Evolutionary conservation across 2,888 invertebrate species (phyloP).

Genomic region (Coremacera marginata): DNA sequence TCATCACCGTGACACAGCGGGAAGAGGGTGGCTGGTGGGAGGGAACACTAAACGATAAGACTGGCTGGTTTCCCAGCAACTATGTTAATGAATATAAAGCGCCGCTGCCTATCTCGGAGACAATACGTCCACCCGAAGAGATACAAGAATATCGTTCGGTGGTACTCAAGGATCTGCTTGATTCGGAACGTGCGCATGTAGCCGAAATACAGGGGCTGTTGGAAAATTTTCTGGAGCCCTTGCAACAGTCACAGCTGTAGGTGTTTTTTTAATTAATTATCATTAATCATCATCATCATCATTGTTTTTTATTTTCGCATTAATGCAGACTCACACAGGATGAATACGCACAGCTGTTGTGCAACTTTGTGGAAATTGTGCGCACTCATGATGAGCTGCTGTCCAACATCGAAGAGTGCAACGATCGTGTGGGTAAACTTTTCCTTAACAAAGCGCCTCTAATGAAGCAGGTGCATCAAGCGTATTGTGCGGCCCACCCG

Average conservation of each 20-base stretch:
- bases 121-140: constrained; percentile 77
- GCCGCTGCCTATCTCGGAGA: constrained; percentile 73
- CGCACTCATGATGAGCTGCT: constrained; percentile 87
- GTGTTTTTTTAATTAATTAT: constrained; percentile 56
- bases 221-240: constrained; percentile 87
- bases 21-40: constrained; percentile 99
- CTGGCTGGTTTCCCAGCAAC: constrained; percentile 99
- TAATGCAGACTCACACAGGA: constrained; percentile 79
- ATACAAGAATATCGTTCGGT: constrained; percentile 85
- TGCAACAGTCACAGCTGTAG: constrained; percentile 89
- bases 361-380: constrained; percentile 90
- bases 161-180: constrained; percentile 89
- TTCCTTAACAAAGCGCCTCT: constrained; percentile 88
- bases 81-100: constrained; percentile 90
- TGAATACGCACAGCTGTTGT: constrained; percentile 88
- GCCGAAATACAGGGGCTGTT: constrained; percentile 88
- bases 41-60: constrained; percentile 93
- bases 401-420: constrained; percentile 82
- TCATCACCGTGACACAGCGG: constrained; percentile 95
- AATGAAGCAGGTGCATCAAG: constrained; percentile 86
- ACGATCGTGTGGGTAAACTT: constrained; percentile 88
- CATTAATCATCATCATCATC: neutral
- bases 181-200: constrained; percentile 92
- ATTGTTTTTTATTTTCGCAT: constrained; percentile 3
- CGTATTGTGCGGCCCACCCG: constrained; percentile 94